phyloP scores from a whole-genome alignment of 2,113 vertebrate species.

The Terrapene triunguis region DNA sequence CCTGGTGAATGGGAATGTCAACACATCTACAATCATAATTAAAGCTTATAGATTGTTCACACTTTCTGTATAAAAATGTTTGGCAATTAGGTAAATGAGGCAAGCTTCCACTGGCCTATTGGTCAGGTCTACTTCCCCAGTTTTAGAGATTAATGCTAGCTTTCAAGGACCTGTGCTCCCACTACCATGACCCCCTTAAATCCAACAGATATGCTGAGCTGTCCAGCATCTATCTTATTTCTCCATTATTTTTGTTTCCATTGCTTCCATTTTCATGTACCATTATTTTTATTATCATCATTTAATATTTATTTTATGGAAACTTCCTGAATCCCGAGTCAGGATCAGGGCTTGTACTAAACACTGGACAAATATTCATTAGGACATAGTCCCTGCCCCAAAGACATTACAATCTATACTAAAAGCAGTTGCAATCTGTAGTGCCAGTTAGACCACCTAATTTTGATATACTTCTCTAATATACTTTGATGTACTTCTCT shows the following conservation, averaged over 20 bases:
- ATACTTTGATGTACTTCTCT: background rate
- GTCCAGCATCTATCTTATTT: background rate
- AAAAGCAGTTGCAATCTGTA: fast-evolving
- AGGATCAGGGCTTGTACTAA: background rate
- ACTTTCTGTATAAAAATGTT: background rate
- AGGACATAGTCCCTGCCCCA: background rate
- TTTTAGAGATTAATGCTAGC: background rate
- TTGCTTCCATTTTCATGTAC: background rate
- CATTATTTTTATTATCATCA: background rate
- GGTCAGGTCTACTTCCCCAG: background rate
- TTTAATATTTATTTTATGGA: background rate
- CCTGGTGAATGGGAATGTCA: background rate
- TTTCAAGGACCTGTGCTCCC: background rate
- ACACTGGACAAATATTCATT: background rate
- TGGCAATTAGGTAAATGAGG: background rate
- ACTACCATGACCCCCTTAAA: background rate
- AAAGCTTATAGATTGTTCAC: background rate
- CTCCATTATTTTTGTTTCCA: background rate
- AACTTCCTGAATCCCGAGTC: background rate
- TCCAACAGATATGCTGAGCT: background rate
- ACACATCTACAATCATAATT: background rate
- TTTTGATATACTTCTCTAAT: background rate
- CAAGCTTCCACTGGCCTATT: background rate
- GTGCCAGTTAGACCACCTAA: background rate
- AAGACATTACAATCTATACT: background rate